Evolutionary conservation across 2,888 invertebrate species (phyloP), one percentile per base, ranked within the genome.

Genomic region (Lottia gigantea): DNA sequence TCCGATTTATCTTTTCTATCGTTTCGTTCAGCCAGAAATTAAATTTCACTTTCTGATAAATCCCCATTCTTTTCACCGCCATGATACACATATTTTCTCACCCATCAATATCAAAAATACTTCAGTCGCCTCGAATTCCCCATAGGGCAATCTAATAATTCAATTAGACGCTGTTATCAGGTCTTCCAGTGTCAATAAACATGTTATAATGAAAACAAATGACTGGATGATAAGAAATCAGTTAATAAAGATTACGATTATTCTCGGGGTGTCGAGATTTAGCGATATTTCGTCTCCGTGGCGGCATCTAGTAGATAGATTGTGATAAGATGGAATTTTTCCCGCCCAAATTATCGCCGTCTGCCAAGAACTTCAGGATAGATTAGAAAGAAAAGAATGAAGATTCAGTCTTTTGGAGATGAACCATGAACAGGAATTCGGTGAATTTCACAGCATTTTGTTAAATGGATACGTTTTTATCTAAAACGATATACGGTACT

Each of bases 331-430:
- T 23, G 19, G 19, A 55, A 55, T 23, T 11, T 55, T 55, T 55
- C 55, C 55, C 55, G 55, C 55, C 55, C 55, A 55, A 55, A 55
- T 55, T 23, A 55, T 55, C 55, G 55, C 55, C 55, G 55, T 55
- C 55, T 55, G 55, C 55, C 55, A 55, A 55, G 40, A 55, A 55
- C 55, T 55, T 55, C 23, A 55, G 23, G 19, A 19, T 23, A 23
- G 23, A 55, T 55, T 55, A 55, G 55, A 23, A 19, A 23, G 23
- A 55, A 23, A 55, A 55, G 55, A 55, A 55, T 55, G 55, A 14
- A 23, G 19, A 55, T 55, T 55, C 55, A 55, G 23, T 23, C 19
- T 55, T 55, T 19, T 55, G 55, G 55, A 55, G 23, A 23, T 55
- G 55, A 55, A 55, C 19, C 55, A 55, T 55, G 19, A 23, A 55